Percentiles rank a stretch among this genome's conserved stretches.
Conservation (phyloP, 2,113 vertebrate species). For the Sakesphorus luctuosus region DNA sequence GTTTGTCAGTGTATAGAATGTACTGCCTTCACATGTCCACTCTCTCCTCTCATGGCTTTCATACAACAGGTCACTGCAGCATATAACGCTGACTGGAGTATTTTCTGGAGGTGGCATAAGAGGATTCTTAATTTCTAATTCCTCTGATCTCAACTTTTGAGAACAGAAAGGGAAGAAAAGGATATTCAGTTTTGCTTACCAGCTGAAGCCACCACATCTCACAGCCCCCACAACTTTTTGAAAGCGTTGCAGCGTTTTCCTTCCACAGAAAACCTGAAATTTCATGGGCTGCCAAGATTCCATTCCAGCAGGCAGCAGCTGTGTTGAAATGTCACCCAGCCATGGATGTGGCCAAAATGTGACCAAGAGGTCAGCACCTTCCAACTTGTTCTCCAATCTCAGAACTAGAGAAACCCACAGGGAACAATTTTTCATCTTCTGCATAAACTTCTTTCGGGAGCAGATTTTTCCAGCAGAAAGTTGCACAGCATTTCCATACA, state of each 20-base stretch:
- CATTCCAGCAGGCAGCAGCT: neutral
- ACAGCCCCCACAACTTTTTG: neutral
- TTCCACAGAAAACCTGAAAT: neutral
- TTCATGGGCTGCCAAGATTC: neutral
- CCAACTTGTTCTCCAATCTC: neutral
- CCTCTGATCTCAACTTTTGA: neutral
- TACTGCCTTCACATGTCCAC: neutral
- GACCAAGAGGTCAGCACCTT: neutral
- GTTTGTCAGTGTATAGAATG: neutral
- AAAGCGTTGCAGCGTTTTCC: neutral
- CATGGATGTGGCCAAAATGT: neutral
- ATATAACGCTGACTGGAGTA: neutral
- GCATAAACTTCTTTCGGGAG: neutral
- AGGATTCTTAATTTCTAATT: neutral
- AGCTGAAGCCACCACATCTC: neutral
- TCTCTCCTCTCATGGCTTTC: neutral
- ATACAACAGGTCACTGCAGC: neutral
- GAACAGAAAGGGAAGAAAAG: neutral
- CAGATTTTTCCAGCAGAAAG: neutral
- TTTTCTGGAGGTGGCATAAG: neutral
- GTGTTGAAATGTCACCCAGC: neutral
- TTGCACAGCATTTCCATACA: neutral
- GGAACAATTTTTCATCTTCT: neutral
- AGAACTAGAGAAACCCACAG: neutral
- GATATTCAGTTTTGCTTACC: neutral